phyloP scores from a whole-genome alignment of 35 echinoderm and acorn worm genomes.

The Chiridota heheva region DNA sequence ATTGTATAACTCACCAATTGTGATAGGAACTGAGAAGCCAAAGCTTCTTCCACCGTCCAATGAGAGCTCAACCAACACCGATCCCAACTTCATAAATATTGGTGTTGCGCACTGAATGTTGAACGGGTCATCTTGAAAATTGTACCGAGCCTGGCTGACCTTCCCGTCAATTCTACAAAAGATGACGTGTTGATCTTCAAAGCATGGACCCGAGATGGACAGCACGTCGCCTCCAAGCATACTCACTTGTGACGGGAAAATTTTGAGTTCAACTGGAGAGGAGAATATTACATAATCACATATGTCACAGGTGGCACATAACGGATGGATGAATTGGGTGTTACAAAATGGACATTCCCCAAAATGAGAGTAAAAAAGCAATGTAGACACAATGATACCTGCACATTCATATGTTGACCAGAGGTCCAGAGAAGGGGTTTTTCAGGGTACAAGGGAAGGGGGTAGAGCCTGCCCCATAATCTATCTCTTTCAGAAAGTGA shows the following conservation, averaged over 20 bases:
- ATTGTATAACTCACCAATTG: conserved; percentile 76
- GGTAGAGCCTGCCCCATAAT: too few species aligned
- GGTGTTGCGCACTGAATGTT: conserved; percentile 75
- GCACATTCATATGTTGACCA: too few species aligned
- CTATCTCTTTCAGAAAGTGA: too few species aligned
- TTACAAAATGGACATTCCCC: too few species aligned
- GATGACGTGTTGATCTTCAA: conserved; percentile 50
- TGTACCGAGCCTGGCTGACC: conserved; percentile 54
- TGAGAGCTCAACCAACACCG: conserved; percentile 54
- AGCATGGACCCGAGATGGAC: conserved; percentile 83
- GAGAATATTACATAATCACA: not conserved
- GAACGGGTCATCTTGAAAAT: conserved; percentile 54
- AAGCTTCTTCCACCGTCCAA: conserved; percentile 73
- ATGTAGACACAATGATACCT: too few species aligned
- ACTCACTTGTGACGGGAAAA: conserved; percentile 59
- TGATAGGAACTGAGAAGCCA: conserved; percentile 51
- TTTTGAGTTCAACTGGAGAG: conserved; percentile 43
- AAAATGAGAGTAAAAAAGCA: too few species aligned
- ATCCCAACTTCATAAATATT: conserved; percentile 57
- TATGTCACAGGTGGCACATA: not conserved
- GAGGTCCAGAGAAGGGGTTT: too few species aligned
- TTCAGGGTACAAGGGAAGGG: too few species aligned
- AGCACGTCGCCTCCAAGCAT: conserved; percentile 93
- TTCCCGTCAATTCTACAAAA: conserved; percentile 66
- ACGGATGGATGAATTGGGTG: too few species aligned